Evolutionary conservation across 1,140 invertebrate genomes (phyloP).

Genomic region (Drosophila pruinosa): DNA sequence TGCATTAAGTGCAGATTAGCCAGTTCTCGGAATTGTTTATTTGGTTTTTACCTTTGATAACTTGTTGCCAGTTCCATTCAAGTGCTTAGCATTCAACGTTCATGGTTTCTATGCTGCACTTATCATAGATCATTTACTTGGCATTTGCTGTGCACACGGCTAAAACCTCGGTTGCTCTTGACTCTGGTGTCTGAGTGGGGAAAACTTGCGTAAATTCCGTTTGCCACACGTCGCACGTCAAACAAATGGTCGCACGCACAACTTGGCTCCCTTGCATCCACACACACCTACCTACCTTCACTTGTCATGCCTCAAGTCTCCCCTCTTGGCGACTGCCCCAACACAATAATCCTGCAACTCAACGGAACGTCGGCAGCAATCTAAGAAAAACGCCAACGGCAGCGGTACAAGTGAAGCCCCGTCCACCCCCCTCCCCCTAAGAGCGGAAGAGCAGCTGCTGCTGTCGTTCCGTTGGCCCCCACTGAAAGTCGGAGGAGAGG

Average conservation of each 20-base stretch:
- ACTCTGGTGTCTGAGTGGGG: conserved; percentile 3
- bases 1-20: background rate
- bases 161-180: conserved; percentile 23
- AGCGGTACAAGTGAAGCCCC: conserved; percentile 41
- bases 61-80: conserved; percentile 16
- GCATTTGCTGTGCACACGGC: conserved; percentile 12
- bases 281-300: background rate
- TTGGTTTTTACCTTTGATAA: background rate
- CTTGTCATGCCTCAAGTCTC: background rate
- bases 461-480: conserved; percentile 63
- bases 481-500: background rate
- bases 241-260: conserved; percentile 70
- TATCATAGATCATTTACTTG: conserved; percentile 46
- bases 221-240: conserved; percentile 77
- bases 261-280: conserved; percentile 8
- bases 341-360: conserved; percentile 77
- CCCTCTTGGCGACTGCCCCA: conserved; percentile 34
- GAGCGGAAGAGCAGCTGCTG: conserved; percentile 62
- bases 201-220: conserved; percentile 67
- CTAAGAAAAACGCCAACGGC: conserved; percentile 72
- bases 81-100: background rate
- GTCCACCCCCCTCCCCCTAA: background rate
- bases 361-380: conserved; percentile 74
- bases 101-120: conserved; percentile 16
- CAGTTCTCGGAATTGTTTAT: background rate